Evolutionary conservation across 2,113 vertebrate genomes (phyloP), one percentile per base, ranked within the genome.

Genomic region (Neodontobutis hainanensis): DNA sequence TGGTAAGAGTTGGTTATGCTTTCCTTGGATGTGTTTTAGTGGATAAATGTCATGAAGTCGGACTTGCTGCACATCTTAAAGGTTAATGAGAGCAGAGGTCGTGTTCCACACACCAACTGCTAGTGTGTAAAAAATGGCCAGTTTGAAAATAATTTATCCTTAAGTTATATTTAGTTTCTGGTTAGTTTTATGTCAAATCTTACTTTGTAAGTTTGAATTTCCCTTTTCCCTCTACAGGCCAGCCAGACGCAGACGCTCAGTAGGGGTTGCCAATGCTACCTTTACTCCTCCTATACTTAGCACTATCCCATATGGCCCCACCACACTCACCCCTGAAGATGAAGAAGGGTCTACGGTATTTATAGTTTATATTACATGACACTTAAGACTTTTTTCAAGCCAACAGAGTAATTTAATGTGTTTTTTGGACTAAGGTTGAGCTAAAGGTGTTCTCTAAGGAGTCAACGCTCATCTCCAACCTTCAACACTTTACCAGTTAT

Each of bases 401-500:
- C 3, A 4, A n/a, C 16, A 11, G 16, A 36, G 40, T 6, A 27
- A 11, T 48, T 63, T 14, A 38, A 11, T 53, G 2, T 2, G 53
- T 15, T 14, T 49, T 32, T n/a, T 43, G 16, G 44, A 48, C 63
- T 38, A 55, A 91, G 89, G 86, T 89, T 81, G 94, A 93, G 6
- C 90, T 95, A 63, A 96, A 92, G 5, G 94, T 96, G 8, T 84
- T 88, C 16, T 89, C 84, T 6, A 96, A 94, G 84, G 96, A 99
- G 86, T 95, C 95, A 0, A 83, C 94, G 8, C 94, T 98, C 65
- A 97, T 99, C 86, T 96, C 96, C 0, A 94, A 92, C 79, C 92
- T 99, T 75, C 93, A 93, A 0, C 97, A 99, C 81, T 99, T 99
- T 63, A 98, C 97, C 0, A 96, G 95, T 9, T 99, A 99, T 40